A percentile compares a stretch with the other conserved stretches of the same genome.
phyloP scores from a whole-genome alignment of 2,113 vertebrate genomes.

The Holacanthus passer region DNA sequence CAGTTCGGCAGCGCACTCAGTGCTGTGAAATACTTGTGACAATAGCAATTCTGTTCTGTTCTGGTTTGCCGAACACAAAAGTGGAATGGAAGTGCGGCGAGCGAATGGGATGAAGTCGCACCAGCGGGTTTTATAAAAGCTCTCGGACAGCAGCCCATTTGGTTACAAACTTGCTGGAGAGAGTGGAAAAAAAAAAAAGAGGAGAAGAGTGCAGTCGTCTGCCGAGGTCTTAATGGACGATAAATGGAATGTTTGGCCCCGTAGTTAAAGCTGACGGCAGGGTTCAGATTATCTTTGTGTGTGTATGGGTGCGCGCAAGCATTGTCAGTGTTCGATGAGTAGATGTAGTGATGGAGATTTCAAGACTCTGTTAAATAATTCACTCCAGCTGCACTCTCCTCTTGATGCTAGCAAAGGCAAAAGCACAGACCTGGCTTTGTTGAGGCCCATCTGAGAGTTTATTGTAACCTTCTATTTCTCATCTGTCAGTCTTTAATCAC shows the following conservation, averaged over 20 bases:
- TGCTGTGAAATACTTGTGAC: conserved; percentile 54
- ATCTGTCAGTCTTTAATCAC: conserved; percentile 59
- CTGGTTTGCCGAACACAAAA: conserved; percentile 55
- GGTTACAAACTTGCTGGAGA: conserved; percentile 29
- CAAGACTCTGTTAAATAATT: conserved; percentile 79
- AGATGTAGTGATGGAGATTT: conserved; percentile 69
- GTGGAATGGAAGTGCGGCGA: conserved; percentile 47
- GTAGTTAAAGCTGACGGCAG: conserved; percentile 44
- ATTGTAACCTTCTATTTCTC: conserved; percentile 58
- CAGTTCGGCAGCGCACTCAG: conserved; percentile 8
- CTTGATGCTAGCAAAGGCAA: conserved; percentile 46
- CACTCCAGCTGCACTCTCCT: conserved; percentile 68
- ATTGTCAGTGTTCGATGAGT: conserved; percentile 37
- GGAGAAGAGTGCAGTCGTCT: conserved; percentile 39
- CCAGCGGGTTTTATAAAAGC: conserved; percentile 49
- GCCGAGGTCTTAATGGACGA: conserved; percentile 63
- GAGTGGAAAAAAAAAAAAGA: neutral
- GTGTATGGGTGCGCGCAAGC: conserved; percentile 23
- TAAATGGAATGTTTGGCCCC: conserved; percentile 69
- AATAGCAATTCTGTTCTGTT: conserved; percentile 49
- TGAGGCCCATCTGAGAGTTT: conserved; percentile 39
- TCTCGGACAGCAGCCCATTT: conserved; percentile 37
- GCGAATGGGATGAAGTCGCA: conserved; percentile 48
- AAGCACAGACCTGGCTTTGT: conserved; percentile 48
- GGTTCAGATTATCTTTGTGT: conserved; percentile 52